Base-by-base conservation (phyloP, 2,113 vertebrate genomes). In the Crypturellus undulatus region DNA sequence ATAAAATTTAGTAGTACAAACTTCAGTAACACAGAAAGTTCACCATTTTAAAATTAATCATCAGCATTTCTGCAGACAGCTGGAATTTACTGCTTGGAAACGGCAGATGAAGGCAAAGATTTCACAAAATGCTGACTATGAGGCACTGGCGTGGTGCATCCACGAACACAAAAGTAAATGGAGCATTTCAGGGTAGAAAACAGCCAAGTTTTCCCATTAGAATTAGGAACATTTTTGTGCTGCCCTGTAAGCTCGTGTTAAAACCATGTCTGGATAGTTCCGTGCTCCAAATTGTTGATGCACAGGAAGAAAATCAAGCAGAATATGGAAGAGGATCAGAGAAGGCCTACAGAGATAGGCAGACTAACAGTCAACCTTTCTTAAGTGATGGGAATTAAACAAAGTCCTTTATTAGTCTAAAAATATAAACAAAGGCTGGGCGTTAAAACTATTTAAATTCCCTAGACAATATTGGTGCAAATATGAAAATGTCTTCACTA, bases 321-420 rank as follows among this genome's bases (percentile, higher is more conserved):
- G 63, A 79, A 68, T 52, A n/a, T 3, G 6, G 17, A 64, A 76
- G 84, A 78, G 4, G 21, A 36, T 24, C 60, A 63, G 22, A 63
- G 60, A 63, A 36, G 34, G 60, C 20, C 60, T 63, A 38, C 60
- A 36, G 54, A 38, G 14, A 45, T 14, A 30, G 14, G 34, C 5
- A 3, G 30, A n/a, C 0, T 1, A 65, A 73, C 36, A 3, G 42
- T 24, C 45, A 63, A 2, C 6, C 13, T 70, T 34, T 51, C 43
- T 40, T 15, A 32, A 72, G 24, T 8, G 34, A 68, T 16, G 22
- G 68, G 38, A 81, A 68, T 1, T 3, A 81, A 81, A 65, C 0
- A 19, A 65, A 51, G 9, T 8, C 6, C 18, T n/a, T 67, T 56
- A 32, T 59, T 59, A 60, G 30, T 10, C 6, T 21, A 47, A 6